Evolutionary conservation across 1,140 invertebrate species (phyloP).

Genomic region (Mya arenaria): DNA sequence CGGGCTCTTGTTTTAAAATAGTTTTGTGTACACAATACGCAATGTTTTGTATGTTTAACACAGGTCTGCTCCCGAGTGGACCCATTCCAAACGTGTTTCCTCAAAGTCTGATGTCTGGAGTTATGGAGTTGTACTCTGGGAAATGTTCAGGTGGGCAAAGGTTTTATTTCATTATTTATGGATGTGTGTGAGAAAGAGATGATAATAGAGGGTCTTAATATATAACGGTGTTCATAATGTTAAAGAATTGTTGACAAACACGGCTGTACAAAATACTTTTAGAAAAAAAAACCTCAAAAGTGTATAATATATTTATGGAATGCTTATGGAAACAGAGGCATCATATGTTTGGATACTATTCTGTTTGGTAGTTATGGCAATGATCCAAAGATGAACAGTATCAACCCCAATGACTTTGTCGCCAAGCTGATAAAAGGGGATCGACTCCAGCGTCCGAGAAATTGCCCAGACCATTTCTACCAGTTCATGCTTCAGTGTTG

Average conservation of each 20-base stretch:
- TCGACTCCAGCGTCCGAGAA: neutral
- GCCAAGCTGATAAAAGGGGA: neutral
- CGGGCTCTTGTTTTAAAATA: too few relatives aligned
- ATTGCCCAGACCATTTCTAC: neutral
- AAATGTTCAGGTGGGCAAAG: slow-evolving; percentile 90
- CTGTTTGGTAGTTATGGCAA: slow-evolving; percentile 9
- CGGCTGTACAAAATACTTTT: neutral
- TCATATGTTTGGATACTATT: too few relatives aligned
- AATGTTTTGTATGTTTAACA: neutral
- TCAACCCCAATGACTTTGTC: neutral
- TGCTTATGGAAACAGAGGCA: neutral
- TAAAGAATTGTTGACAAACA: neutral
- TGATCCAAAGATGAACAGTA: neutral
- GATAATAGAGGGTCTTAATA: neutral
- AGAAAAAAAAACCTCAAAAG: neutral
- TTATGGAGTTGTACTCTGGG: slow-evolving; percentile 94
- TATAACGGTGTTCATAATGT: neutral
- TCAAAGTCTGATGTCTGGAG: slow-evolving; percentile 97
- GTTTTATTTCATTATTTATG: neutral
- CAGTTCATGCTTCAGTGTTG: neutral
- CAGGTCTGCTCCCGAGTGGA: slow-evolving; percentile 37
- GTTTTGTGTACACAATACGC: too few relatives aligned
- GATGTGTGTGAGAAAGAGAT: neutral
- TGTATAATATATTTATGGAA: neutral
- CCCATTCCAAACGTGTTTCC: slow-evolving; percentile 86